Base-by-base conservation (phyloP, 2,888 invertebrate species). In the Crossocerus cetratus region DNA sequence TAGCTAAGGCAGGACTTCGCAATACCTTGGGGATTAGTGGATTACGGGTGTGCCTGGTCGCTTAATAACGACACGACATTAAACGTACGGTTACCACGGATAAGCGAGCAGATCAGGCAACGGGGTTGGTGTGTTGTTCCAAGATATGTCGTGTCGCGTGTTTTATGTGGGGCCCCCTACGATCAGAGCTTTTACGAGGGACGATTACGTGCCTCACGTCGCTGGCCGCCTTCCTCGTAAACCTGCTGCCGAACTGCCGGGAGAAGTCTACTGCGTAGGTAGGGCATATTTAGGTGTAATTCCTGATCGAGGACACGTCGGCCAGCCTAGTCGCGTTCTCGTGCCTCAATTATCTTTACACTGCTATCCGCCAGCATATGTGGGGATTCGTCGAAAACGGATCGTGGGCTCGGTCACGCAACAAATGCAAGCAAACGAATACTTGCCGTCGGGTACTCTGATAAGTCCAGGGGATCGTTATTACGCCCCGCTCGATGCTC, bases 141-240 rank as follows among this genome's bases (percentile, higher is more conserved):
- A 59, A 70, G 73, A 64, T n/a, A n/a, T 78, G 76, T 77, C 77
- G 76, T 70, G 74, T 71, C 67, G 69, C 70, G 75, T 76, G 81
- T 77, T 82, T 84, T 81, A 82, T 78, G 78, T 69, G 63, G 75
- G 69, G 32, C 32, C 32, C 69, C 77, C 69, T 68, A 72, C 78
- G 83, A 84, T 85, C 79, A 82, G 76, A 69, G 72, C 74, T 72
- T 80, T 83, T 77, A 81, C 75, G 76, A 69, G 32, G 32, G 75
- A 78, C 78, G 80, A 77, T 83, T 81, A 76, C 70, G 71, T 73
- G 70, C 64, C 65, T 68, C 54, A 5, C 32, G 32, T 32, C 3
- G 20, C 56, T 60, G 58, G 67, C 65, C 64, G 54, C 32, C 8
- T 45, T 57, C 43, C 69, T 71, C 76, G 74, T 72, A 74, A 80